Evolutionary conservation across 2,888 invertebrate species (phyloP).

Genomic region (Drosophila mulleri): DNA sequence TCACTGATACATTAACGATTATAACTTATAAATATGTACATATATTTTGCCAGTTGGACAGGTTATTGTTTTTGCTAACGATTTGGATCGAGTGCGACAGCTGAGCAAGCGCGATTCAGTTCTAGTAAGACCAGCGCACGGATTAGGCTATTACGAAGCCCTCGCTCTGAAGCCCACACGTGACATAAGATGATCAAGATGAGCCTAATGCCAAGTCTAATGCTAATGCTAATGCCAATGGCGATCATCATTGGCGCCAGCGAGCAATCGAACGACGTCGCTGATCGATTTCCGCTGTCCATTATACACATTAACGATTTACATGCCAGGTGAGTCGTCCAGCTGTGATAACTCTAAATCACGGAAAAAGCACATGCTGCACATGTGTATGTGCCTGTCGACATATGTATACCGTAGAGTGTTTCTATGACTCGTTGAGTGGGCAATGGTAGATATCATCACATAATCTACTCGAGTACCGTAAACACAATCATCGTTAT

Average conservation of each 20-base stretch:
- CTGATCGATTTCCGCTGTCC: conserved; percentile 80
- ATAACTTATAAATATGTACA: conserved; percentile 7
- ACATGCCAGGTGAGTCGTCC: conserved; percentile 81
- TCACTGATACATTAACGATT: conserved; percentile 4
- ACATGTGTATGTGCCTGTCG: neutral
- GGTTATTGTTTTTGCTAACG: neutral
- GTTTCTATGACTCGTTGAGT: neutral
- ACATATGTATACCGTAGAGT: neutral
- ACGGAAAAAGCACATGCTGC: neutral
- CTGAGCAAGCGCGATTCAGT: conserved; percentile 6
- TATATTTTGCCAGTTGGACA: neutral
- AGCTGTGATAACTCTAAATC: neutral
- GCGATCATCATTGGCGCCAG: neutral
- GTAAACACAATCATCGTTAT: conserved; percentile 38
- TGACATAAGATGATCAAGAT: neutral
- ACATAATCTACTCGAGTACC: conserved; percentile 26
- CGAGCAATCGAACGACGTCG: conserved; percentile 13
- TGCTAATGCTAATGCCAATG: conserved; percentile 15
- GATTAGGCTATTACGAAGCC: neutral
- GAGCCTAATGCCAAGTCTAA: neutral
- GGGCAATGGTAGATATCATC: conserved; percentile 27
- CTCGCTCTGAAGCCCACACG: neutral
- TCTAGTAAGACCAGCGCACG: conserved; percentile 7
- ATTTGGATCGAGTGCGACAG: neutral
- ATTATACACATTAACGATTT: conserved; percentile 85